These are phyloP conservation scores for Zaprionus bogoriensis DNA, from an alignment of 2,888 invertebrate species.

Conservation along the genomic window DNA sequence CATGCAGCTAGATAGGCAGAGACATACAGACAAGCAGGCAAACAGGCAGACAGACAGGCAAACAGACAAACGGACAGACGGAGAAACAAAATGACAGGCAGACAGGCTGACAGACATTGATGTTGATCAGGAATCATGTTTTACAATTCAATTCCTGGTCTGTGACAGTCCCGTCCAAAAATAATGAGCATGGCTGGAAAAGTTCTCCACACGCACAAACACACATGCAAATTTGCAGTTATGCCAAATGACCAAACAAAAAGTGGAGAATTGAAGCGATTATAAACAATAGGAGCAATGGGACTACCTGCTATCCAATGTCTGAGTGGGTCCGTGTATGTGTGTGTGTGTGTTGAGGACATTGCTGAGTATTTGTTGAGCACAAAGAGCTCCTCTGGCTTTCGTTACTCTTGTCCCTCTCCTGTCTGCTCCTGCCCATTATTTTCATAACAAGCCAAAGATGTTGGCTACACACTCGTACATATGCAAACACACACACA, in stretches of 20 bases:
- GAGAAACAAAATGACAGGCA: too few relatives aligned
- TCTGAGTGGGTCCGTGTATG: conserved; percentile 3
- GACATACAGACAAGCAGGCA: too few relatives aligned
- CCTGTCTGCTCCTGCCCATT: conserved; percentile 24
- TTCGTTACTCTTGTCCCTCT: not conserved
- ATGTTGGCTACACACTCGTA: conserved; percentile 13
- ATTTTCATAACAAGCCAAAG: conserved; percentile 61
- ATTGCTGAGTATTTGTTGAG: not conserved
- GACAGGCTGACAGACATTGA: too few relatives aligned
- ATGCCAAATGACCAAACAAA: conserved; percentile 60
- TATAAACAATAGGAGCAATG: conserved; percentile 37
- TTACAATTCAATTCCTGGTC: too few relatives aligned
- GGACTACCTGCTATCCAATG: conserved; percentile 51
- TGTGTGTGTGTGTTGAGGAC: conserved; percentile 2
- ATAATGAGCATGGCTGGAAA: conserved; percentile 61
- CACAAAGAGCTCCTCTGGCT: conserved; percentile 4
- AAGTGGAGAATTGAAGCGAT: conserved; percentile 43
- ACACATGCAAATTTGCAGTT: conserved; percentile 53
- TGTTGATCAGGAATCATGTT: too few relatives aligned
- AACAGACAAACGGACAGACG: too few relatives aligned
- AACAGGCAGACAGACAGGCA: too few relatives aligned
- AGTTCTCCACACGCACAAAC: conserved; percentile 31
- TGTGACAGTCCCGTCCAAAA: conserved; percentile 53
- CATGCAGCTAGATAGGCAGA: too few relatives aligned
- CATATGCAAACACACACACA: conserved; percentile 3